Evolutionary conservation across 1,140 invertebrate species (phyloP).

Genomic region (Pseudoatta argentina): DNA sequence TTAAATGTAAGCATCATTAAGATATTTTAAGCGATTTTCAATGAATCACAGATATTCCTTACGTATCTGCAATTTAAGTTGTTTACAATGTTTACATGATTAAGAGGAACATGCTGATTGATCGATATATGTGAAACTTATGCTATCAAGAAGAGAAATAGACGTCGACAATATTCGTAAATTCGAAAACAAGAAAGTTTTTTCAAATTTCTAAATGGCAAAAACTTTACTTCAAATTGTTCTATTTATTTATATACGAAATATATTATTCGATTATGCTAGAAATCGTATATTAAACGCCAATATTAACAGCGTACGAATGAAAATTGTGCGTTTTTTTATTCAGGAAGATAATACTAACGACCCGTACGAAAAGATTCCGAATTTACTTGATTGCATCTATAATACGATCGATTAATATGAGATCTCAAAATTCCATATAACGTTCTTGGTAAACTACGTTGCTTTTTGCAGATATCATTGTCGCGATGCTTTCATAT

Average conservation of each 20-base stretch:
- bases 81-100: neutral
- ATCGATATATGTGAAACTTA: constrained; percentile 32
- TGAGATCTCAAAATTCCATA: constrained; percentile 16
- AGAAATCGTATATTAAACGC: constrained; percentile 51
- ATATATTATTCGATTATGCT: constrained; percentile 48
- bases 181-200: neutral
- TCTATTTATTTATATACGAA: constrained; percentile 31
- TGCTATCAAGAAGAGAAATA: constrained; percentile 21
- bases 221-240: constrained; percentile 36
- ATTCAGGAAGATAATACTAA: constrained; percentile 59
- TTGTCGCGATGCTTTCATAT: neutral
- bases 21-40: neutral
- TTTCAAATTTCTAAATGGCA: neutral
- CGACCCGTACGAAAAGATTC: neutral
- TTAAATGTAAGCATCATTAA: constrained; percentile 6
- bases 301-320: constrained; percentile 15
- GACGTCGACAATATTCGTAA: constrained; percentile 22
- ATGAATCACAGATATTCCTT: constrained; percentile 12
- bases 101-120: neutral
- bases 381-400: constrained; percentile 37
- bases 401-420: constrained; percentile 27
- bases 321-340: constrained; percentile 46
- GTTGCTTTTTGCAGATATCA: neutral
- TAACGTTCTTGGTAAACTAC: constrained; percentile 5
- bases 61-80: neutral